These are phyloP conservation scores for Acanthopagrus latus DNA, from an alignment of 2,797 vertebrate species.

Conservation along the genomic window DNA sequence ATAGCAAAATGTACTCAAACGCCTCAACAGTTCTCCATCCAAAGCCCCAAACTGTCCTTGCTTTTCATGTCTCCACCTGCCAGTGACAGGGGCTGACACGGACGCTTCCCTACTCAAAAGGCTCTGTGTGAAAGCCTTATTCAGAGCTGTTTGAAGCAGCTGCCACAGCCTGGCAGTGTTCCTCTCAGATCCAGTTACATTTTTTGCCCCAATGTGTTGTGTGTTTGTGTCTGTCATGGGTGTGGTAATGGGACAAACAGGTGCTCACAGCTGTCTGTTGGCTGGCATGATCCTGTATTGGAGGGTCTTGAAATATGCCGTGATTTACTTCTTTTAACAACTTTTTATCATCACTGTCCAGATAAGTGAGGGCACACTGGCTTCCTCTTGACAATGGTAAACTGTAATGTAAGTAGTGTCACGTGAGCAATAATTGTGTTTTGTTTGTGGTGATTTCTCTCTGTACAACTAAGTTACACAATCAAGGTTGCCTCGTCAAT, in stretches of 20 bases:
- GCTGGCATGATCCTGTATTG: background rate
- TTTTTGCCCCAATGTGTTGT: conserved; percentile 29
- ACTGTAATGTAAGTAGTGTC: background rate
- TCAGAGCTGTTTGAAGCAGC: conserved; percentile 68
- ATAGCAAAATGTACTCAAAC: conserved; percentile 2
- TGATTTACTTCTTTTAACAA: background rate
- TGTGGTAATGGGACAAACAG: conserved; percentile 44
- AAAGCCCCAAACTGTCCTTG: conserved; percentile 4
- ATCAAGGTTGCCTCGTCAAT: background rate
- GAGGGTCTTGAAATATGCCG: background rate
- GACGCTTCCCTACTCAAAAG: conserved; percentile 34
- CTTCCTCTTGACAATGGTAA: background rate
- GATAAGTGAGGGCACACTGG: background rate
- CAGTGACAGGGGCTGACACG: conserved; percentile 47
- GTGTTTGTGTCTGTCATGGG: conserved; percentile 50
- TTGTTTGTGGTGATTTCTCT: background rate
- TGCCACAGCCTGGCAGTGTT: conserved; percentile 54
- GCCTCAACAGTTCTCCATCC: conserved; percentile 2
- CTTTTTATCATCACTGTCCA: background rate
- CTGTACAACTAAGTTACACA: background rate
- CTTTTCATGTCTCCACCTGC: conserved; percentile 43
- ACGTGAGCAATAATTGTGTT: background rate
- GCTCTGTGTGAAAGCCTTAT: conserved; percentile 43
- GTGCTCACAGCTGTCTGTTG: conserved; percentile 48
- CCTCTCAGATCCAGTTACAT: conserved; percentile 49